A percentile compares a stretch with the other conserved stretches of the same genome.
Evolutionary conservation across 2,888 invertebrate genomes (phyloP).

Genomic region (Leucoma salicis): DNA sequence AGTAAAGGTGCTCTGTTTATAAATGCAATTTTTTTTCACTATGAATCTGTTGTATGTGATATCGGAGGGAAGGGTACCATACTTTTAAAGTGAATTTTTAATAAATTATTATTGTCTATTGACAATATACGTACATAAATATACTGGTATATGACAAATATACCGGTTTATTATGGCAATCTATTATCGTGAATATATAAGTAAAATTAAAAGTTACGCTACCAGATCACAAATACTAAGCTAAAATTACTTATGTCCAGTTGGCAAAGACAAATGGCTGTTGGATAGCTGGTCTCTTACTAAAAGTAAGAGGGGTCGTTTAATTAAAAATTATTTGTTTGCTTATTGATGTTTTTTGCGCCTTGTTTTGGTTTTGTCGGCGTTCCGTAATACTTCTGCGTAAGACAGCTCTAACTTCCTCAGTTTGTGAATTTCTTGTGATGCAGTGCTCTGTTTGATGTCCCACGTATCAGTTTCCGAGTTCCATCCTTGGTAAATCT

Average conservation of each 20-base stretch:
- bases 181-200: conserved; percentile 66
- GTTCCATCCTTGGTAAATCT: conserved; percentile 77
- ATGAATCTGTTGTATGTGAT: conserved; percentile 33
- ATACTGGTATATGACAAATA: conserved; percentile 53
- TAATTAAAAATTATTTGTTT: conserved; percentile 43
- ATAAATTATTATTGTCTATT: conserved; percentile 49
- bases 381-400: conserved; percentile 90
- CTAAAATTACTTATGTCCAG: conserved; percentile 74
- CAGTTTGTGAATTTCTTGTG: conserved; percentile 91
- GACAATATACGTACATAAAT: conserved; percentile 43
- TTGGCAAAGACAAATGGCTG: conserved; percentile 80
- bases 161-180: conserved; percentile 75
- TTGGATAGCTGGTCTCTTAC: conserved; percentile 72
- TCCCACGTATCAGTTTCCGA: conserved; percentile 75
- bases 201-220: conserved; percentile 74
- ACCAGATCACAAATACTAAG: conserved; percentile 79
- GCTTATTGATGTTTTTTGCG: conserved; percentile 78
- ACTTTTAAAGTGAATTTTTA: conserved; percentile 34
- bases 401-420: conserved; percentile 92
- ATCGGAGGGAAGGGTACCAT: conserved; percentile 57
- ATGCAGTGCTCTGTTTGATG: conserved; percentile 86
- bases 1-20: conserved; percentile 41
- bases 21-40: conserved; percentile 55
- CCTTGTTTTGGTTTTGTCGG: conserved; percentile 81
- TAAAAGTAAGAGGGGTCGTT: conserved; percentile 66